Percentiles rank a stretch among this genome's conserved stretches.
Conservation (phyloP, 2,113 vertebrate species). For the Caracal caracal region DNA sequence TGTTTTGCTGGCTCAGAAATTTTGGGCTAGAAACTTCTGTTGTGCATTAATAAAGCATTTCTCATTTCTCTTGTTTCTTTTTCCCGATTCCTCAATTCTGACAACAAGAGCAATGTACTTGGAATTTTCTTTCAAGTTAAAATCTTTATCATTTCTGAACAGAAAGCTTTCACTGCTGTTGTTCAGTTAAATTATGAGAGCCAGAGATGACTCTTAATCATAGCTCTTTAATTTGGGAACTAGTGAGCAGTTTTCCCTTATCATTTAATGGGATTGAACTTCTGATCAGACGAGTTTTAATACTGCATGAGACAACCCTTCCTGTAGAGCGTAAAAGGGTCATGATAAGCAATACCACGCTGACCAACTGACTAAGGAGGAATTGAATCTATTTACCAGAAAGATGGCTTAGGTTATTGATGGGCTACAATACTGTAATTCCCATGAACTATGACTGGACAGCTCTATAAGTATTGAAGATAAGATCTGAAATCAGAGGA, state of each 20-base stretch:
- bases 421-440: slow-evolving; percentile 67
- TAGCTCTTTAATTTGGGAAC: slow-evolving; percentile 75
- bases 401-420: slow-evolving; percentile 75
- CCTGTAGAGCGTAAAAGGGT: slow-evolving; percentile 45
- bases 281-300: slow-evolving; percentile 72
- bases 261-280: slow-evolving; percentile 81
- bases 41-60: slow-evolving; percentile 32
- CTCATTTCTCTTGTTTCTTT: background rate
- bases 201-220: slow-evolving; percentile 71
- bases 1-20: slow-evolving; percentile 28
- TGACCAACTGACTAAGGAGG: slow-evolving; percentile 68
- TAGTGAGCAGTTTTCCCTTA: slow-evolving; percentile 70
- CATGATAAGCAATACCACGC: slow-evolving; percentile 21
- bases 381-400: slow-evolving; percentile 74
- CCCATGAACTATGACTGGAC: slow-evolving; percentile 62
- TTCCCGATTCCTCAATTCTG: slow-evolving; percentile 49
- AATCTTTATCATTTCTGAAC: slow-evolving; percentile 67
- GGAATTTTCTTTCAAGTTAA: slow-evolving; percentile 69
- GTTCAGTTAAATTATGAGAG: slow-evolving; percentile 73
- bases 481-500: slow-evolving; percentile 77
- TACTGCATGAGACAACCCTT: slow-evolving; percentile 51
- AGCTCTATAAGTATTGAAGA: slow-evolving; percentile 74
- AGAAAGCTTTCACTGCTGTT: slow-evolving; percentile 67
- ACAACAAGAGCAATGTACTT: slow-evolving; percentile 49
- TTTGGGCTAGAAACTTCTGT: background rate